These are phyloP conservation scores for Coccyzus lansbergi DNA, from an alignment of 2,797 vertebrate genomes.

Conservation along the genomic window DNA sequence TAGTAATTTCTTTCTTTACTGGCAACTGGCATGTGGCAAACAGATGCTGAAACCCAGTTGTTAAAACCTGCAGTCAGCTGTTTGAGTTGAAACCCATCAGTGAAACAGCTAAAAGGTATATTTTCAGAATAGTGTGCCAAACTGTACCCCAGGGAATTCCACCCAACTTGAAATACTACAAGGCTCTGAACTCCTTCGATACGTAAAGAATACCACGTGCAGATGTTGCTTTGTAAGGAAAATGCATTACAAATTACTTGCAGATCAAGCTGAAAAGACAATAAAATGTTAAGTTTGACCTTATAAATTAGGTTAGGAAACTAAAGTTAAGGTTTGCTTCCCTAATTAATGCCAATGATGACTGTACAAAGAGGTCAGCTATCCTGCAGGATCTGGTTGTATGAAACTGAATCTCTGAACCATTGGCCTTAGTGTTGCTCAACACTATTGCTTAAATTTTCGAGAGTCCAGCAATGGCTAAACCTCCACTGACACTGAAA, in stretches of 20 bases:
- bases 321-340: neutral
- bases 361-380: neutral
- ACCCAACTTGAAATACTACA: neutral
- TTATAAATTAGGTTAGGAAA: neutral
- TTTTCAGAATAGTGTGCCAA: slow-evolving; percentile 42
- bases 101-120: neutral
- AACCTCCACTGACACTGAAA: neutral
- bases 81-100: slow-evolving; percentile 6
- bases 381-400: neutral
- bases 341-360: neutral
- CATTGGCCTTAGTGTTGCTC: neutral
- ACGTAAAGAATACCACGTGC: neutral
- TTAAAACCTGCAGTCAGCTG: neutral
- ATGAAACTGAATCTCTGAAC: neutral
- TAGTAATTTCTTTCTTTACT: slow-evolving; percentile 12
- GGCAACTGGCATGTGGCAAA: slow-evolving; percentile 15
- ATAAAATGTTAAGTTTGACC: neutral
- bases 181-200: neutral
- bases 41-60: slow-evolving; percentile 35
- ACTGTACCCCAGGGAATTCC: neutral
- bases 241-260: neutral
- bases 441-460: neutral
- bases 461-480: neutral
- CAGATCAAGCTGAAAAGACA: neutral
- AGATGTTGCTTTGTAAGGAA: slow-evolving; percentile 22